Conservation (phyloP, 2,888 invertebrate species). For the Tipula confusa region DNA sequence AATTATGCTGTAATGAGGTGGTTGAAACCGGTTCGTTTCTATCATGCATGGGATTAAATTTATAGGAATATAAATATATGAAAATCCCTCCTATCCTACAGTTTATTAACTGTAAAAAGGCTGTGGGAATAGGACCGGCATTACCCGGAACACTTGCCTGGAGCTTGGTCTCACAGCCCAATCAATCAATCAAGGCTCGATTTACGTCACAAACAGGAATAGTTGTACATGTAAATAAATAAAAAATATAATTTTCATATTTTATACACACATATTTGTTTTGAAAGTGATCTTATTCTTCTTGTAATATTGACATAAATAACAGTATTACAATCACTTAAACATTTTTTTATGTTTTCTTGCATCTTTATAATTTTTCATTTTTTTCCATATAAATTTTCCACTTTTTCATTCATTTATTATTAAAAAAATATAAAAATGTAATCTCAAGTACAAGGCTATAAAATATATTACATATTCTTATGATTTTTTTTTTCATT, state of each 20-base stretch:
- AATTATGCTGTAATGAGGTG: too few relatives aligned
- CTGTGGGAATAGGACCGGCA: too few relatives aligned
- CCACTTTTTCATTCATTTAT: constrained; percentile 25
- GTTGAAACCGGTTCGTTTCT: not conserved
- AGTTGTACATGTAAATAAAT: not conserved
- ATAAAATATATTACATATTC: constrained; percentile 1
- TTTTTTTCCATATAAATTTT: constrained; percentile 7
- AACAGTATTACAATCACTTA: constrained; percentile 25
- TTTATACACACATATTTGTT: not conserved
- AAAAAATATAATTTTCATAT: not conserved
- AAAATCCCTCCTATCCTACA: too few relatives aligned
- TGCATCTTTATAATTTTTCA: constrained; percentile 20
- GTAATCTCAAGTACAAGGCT: constrained; percentile 1
- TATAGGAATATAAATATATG: not conserved
- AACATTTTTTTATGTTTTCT: not conserved
- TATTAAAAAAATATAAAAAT: not conserved
- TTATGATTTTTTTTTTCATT: not conserved
- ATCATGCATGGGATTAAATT: not conserved
- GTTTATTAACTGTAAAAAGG: too few relatives aligned
- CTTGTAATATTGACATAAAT: not conserved
- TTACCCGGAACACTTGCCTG: too few relatives aligned
- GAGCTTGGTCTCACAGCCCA: not conserved
- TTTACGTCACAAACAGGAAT: not conserved
- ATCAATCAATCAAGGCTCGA: not conserved
- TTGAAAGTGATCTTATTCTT: not conserved